Evolutionary conservation across 2,113 vertebrate species (phyloP), one percentile per base, ranked within the genome.

Genomic region (Galemys pyrenaicus): DNA sequence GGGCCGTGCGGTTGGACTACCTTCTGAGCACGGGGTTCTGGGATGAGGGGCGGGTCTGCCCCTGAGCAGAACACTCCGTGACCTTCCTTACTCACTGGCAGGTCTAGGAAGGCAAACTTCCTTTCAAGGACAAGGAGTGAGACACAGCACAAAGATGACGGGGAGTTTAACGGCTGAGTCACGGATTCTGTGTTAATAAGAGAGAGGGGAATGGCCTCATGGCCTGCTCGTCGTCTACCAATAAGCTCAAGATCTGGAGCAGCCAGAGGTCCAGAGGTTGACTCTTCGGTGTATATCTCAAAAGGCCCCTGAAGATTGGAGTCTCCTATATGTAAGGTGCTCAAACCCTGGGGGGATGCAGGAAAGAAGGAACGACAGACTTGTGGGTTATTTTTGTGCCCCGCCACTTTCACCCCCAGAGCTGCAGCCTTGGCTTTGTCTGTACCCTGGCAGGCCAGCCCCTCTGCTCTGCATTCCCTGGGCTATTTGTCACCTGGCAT

Each of bases 141-240:
- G 70, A n/a, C 30, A 6, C 0, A 22, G 51, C 51, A 60, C 67
- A 17, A 75, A 77, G 82, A 86, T 7, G 19, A 64, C 3, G 1
- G 15, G 3, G 19, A 46, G 30, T 0, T 0, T 37, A 11, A 39
- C 11, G 0, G 41, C 68, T 60, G 73, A 54, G 7, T 64, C 70
- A 22, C 8, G 0, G 0, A 4, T 16, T 51, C 15, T 4, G 81
- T 35, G 12, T 30, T 70, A 15, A 46, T 75, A 28, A 9, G 24
- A 37, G n/a, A 30, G n/a, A 73, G 28, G 51, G 4, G 24, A 60
- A 65, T 5, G 2, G 0, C 30, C 11, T 16, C 26, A 39, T 26
- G 16, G n/a, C 6, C 26, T n/a, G n/a, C 19, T 46, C 15, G 2
- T 74, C 54, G 11, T 44, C 8, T 35, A 51, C 32, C 39, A n/a